Percentiles rank a stretch among this genome's conserved stretches.
Evolutionary conservation across 2,888 invertebrate species (phyloP).

Genomic region (Mesoligia furuncula): DNA sequence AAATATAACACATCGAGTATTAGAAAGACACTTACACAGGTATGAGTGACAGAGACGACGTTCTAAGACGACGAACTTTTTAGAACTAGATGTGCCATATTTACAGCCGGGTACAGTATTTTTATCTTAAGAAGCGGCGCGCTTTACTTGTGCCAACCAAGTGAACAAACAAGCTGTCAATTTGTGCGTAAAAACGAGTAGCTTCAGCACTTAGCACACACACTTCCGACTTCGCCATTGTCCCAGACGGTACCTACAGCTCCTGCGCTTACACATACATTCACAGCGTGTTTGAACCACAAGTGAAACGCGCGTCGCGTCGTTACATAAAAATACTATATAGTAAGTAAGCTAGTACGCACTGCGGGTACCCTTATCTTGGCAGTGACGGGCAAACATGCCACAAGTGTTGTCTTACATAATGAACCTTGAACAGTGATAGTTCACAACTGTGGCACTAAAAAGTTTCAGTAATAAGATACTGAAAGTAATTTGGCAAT

Average conservation of each 20-base stretch:
- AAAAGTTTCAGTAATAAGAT: constrained; percentile 24
- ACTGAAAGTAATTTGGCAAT: constrained; percentile 11
- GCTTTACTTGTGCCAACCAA: neutral
- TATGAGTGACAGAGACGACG: neutral
- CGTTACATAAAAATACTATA: neutral
- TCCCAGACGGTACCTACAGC: neutral
- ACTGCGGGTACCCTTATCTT: constrained; percentile 45
- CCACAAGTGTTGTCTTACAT: constrained; percentile 10
- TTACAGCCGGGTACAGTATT: neutral
- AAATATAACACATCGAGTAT: neutral
- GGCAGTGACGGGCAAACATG: constrained; percentile 53
- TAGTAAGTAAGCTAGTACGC: neutral
- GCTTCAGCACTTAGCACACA: neutral
- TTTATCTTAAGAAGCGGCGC: neutral
- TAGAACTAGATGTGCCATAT: neutral
- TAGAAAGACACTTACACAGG: neutral
- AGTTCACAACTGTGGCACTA: constrained; percentile 32
- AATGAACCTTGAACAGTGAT: constrained; percentile 24
- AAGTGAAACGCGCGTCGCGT: neutral
- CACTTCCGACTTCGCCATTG: neutral
- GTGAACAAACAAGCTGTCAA: neutral
- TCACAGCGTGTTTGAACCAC: neutral
- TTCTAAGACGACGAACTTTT: neutral
- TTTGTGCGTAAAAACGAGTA: neutral
- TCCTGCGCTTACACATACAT: neutral